Evolutionary conservation across 2,797 vertebrate species (phyloP), one percentile per base, ranked within the genome.

Genomic region (Coluber constrictor): DNA sequence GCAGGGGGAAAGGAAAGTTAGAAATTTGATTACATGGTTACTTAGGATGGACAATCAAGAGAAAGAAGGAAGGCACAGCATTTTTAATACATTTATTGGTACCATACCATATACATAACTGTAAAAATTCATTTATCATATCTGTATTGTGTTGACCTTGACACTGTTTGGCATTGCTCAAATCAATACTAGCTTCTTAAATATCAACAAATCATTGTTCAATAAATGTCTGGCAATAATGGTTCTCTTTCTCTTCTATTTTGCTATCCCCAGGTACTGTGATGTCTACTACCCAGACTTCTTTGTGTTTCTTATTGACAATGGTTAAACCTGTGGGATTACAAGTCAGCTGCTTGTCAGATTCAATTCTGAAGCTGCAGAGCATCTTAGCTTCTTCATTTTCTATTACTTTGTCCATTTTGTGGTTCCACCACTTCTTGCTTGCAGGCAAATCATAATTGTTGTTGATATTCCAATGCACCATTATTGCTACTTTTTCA

Each of bases 41-140:
- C 47, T 59, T 29, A 32, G n/a, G 47, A 43, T 9, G 27, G 20
- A 51, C 63, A 32, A 59, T 12, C 7, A 37, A 70, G 15, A 55
- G 57, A 37, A 8, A 18, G 20, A 29, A 7, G 25, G 8, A 8
- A 74, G 20, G 63, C 11, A 27, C 43, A 66, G 27, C 55, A 90
- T 90, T 89, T 51, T 32, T 90, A 59, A n/a, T 66, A 12, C 29
- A 66, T 66, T n/a, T 66, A 66, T 66, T 90, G 86, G 0, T 32
- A 87, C 59, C 90, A 16, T 89, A 95, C 29, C 1, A 87, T 90
- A 94, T 87, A 95, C 95, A 93, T 51, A 4, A 10, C 93, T 93
- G 66, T 13, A 55, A 90, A 94, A 54, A 79, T 92, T 90, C 83
- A 20, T 70, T 90, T 61, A 0, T 4, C 1, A 59, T 91, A 74